A percentile compares a stretch with the other conserved stretches of the same genome.
phyloP scores from a whole-genome alignment of 1,140 invertebrate species.

The Monochamus saltuarius region DNA sequence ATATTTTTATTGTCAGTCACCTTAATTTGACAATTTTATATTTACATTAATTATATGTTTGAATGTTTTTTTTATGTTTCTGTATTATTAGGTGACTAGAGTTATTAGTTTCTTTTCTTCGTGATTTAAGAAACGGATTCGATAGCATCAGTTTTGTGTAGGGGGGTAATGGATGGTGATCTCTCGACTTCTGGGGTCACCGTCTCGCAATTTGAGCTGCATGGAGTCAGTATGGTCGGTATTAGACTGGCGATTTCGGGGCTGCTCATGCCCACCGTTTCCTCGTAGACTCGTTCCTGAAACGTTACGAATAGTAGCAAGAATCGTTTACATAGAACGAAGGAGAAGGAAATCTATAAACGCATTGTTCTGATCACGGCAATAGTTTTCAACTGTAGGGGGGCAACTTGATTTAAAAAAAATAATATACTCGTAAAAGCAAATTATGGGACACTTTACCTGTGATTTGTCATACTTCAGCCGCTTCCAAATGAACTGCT shows the following conservation, averaged over 20 bases:
- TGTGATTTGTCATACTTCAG: slow-evolving; percentile 71
- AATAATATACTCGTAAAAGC: too few species aligned
- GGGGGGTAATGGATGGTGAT: slow-evolving; percentile 53
- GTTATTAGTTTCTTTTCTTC: slow-evolving; percentile 19
- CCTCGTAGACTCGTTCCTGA: slow-evolving; percentile 57
- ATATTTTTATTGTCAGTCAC: slow-evolving; percentile 48
- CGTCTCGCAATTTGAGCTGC: slow-evolving; percentile 52
- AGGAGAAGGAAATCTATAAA: not conserved
- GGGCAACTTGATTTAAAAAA: too few species aligned
- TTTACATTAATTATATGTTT: not conserved
- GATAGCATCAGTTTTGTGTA: slow-evolving; percentile 44
- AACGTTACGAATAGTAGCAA: slow-evolving; percentile 1
- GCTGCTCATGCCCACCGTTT: slow-evolving; percentile 57
- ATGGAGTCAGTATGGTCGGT: slow-evolving; percentile 54
- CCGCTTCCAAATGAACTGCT: slow-evolving; percentile 67
- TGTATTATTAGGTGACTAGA: slow-evolving; percentile 28
- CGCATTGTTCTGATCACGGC: slow-evolving; percentile 21
- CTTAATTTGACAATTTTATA: slow-evolving; percentile 45
- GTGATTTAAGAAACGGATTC: slow-evolving; percentile 13
- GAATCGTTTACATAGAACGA: not conserved
- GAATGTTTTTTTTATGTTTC: slow-evolving; percentile 12
- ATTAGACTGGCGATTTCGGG: slow-evolving; percentile 59
- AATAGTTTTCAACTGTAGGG: too few species aligned
- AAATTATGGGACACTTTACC: slow-evolving; percentile 54
- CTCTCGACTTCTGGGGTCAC: slow-evolving; percentile 52